Evolutionary conservation across 2,113 vertebrate species (phyloP), one percentile per base, ranked within the genome.

Genomic region (Eidolon helvum): DNA sequence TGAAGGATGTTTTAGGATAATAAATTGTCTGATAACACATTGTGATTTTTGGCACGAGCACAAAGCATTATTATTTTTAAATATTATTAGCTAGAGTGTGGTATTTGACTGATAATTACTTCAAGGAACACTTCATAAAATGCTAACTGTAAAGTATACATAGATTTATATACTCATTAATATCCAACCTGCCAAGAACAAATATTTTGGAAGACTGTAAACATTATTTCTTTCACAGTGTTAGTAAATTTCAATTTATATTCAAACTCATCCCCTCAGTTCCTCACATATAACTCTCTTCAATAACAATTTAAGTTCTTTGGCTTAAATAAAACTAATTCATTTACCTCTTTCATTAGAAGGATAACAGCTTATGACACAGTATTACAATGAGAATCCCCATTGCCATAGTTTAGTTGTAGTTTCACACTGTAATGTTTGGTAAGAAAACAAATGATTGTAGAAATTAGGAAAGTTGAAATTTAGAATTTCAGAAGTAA

Each of bases 201-300:
- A 94, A 94, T 93, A 96, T 93, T 95, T 96, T 97, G 96, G 93
- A 97, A 96, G 82, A 88, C 72, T 97, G 94, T 95, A 95, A 97
- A 65, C 18, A 77, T 74, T 55, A 83, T 83, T 88, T 50, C 71
- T 80, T 94, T 95, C 43, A 86, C 3, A 26, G 66, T 95, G 79
- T 96, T 95, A 86, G 79, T 84, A 95, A 94, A 96, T 92, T 95
- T 95, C 61, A 96, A 97, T 97, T 96, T 96, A 94, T 93, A 97
- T 97, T 96, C 95, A 97, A 97, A 94, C 40, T 50, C 61, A 77
- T 66, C 33, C 43, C 48, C 53, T 95, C 38, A 86, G 61, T 79
- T 82, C 61, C 24, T 96, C 66, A 91, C 33, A 82, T 88, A 38
- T 14, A 88, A 59, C 90, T 87, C 19, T 96, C 71, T 97, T 90